A percentile compares a stretch with the other conserved stretches of the same genome.
phyloP scores from a whole-genome alignment of 1,140 invertebrate genomes.

The Megalopta genalis region DNA sequence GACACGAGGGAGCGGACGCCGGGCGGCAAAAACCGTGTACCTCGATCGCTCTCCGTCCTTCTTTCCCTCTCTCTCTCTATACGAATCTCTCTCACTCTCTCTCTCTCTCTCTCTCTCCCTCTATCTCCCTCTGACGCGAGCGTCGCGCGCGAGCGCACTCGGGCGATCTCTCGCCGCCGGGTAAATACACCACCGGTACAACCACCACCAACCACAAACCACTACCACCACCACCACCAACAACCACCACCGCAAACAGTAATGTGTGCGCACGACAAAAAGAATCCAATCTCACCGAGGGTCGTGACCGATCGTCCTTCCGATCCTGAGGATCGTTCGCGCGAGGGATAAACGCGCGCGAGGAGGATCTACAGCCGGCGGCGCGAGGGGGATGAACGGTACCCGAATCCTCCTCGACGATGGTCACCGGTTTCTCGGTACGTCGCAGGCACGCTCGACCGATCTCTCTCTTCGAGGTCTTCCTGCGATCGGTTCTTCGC shows the following conservation, averaged over 20 bases:
- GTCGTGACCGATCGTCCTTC: slow-evolving; percentile 13
- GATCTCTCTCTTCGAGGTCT: not conserved
- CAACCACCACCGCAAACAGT: slow-evolving; percentile 12
- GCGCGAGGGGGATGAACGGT: too few species aligned
- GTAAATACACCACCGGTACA: slow-evolving; percentile 29
- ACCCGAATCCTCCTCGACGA: too few species aligned
- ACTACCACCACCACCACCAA: slow-evolving; percentile 23
- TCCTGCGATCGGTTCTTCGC: not conserved
- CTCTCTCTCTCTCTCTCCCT: slow-evolving; percentile 19
- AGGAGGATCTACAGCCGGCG: too few species aligned
- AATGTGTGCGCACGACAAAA: not conserved
- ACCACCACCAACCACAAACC: not conserved
- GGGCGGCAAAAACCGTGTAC: slow-evolving; percentile 48
- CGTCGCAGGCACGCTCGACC: too few species aligned
- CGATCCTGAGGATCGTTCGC: not conserved
- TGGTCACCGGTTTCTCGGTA: too few species aligned
- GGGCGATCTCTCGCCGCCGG: slow-evolving; percentile 37
- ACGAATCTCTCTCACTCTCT: not conserved
- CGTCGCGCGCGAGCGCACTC: slow-evolving; percentile 34
- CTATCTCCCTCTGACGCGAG: slow-evolving; percentile 18
- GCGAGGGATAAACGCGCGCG: not conserved
- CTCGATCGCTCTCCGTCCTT: slow-evolving; percentile 47
- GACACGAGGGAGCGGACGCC: slow-evolving; percentile 49
- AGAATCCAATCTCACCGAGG: slow-evolving; percentile 26
- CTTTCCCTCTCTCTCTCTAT: not conserved